phyloP scores from a whole-genome alignment of 2,888 invertebrate genomes.

The Drosophila helvetica region DNA sequence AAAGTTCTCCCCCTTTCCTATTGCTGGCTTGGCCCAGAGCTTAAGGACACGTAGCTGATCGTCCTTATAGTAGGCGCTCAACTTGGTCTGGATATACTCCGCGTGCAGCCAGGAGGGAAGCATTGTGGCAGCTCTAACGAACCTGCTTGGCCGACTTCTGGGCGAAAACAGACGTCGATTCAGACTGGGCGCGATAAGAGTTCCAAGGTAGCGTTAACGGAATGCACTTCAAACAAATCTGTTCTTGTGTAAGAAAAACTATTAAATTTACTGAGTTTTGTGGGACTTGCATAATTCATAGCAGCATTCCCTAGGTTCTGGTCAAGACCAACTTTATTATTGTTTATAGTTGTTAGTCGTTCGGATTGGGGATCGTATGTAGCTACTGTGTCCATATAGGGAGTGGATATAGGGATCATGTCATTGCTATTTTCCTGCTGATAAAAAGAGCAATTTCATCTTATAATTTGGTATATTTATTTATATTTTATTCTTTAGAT shows the following conservation, averaged over 20 bases:
- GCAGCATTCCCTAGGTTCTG: no score
- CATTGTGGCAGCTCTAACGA: conserved; percentile 27
- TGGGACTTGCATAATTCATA: neutral
- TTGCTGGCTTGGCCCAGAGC: conserved; percentile 52
- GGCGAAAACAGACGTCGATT: neutral
- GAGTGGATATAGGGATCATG: no score
- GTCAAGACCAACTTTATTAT: neutral
- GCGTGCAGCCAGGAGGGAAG: conserved; percentile 63
- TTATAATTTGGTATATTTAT: no score
- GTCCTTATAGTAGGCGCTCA: conserved; percentile 46
- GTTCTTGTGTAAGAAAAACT: neutral
- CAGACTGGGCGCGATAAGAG: neutral
- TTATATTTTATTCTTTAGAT: no score
- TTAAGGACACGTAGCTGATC: conserved; percentile 38
- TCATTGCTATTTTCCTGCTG: no score
- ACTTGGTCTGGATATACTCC: conserved; percentile 54
- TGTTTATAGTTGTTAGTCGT: neutral
- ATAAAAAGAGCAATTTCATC: no score
- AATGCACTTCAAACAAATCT: neutral
- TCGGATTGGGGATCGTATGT: neutral
- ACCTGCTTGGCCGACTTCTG: neutral
- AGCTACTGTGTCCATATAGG: no score
- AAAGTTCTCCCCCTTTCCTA: conserved; percentile 66
- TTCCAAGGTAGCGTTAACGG: neutral
- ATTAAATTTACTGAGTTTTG: neutral